Evolutionary conservation across 2,888 invertebrate genomes (phyloP).

Genomic region (Cetonia aurata): DNA sequence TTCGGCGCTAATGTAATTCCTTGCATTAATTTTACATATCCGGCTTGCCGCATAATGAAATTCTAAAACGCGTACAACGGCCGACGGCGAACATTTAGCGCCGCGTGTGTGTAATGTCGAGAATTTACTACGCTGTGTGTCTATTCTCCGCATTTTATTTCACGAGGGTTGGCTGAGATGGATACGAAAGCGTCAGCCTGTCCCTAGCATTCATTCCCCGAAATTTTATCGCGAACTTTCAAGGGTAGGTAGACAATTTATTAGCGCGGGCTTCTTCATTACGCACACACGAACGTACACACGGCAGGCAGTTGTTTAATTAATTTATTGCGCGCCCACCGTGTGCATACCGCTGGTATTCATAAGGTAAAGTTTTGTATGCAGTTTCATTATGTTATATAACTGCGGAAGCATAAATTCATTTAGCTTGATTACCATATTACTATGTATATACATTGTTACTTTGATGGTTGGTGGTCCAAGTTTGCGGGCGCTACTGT

Average conservation of each 20-base stretch:
- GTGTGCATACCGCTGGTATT: constrained; percentile 11
- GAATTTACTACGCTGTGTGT: constrained; percentile 25
- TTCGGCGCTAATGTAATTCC: constrained; percentile 8
- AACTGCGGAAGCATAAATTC: constrained; percentile 16
- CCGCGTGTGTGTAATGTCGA: constrained; percentile 31
- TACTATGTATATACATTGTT: neutral
- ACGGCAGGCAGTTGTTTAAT: constrained; percentile 15
- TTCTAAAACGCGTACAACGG: constrained; percentile 2
- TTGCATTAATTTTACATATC: constrained; percentile 19
- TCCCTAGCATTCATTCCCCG: constrained; percentile 17
- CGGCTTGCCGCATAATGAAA: constrained; percentile 14
- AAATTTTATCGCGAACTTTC: constrained; percentile 32
- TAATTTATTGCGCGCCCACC: constrained; percentile 8
- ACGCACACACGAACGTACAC: neutral
- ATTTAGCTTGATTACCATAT: constrained; percentile 10
- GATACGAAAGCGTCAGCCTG: constrained; percentile 5
- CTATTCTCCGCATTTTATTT: constrained; percentile 28
- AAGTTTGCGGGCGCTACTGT: neutral
- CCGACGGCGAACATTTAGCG: constrained; percentile 15
- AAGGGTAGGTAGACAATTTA: constrained; percentile 23
- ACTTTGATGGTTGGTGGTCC: constrained; percentile 7
- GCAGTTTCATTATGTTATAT: constrained; percentile 26
- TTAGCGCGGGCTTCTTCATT: constrained; percentile 28
- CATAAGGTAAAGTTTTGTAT: constrained; percentile 18
- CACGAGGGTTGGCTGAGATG: constrained; percentile 14